Conservation (phyloP, 30 jellyfish, hydroid and myxozoan species). For the Sanderia malayensis region DNA sequence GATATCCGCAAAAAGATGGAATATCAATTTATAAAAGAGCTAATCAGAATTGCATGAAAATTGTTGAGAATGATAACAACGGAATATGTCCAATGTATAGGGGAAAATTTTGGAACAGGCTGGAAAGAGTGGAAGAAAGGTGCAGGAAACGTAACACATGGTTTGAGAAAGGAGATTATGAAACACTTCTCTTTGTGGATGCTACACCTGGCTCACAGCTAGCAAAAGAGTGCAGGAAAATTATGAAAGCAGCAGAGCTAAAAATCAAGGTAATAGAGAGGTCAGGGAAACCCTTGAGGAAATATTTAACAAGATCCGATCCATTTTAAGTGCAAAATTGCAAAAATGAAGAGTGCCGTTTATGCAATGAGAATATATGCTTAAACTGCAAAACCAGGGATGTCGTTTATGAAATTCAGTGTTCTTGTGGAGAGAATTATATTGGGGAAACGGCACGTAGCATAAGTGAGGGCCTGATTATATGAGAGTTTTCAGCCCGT, state of each 20-base stretch:
- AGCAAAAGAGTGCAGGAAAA: conserved; percentile 22
- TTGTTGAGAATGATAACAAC: conserved; percentile 5
- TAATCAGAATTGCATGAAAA: background rate
- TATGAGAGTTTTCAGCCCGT: no score
- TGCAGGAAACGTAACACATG: background rate
- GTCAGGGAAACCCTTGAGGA: conserved; percentile 46
- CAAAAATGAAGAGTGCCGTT: no score
- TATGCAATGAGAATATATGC: conserved; percentile 2
- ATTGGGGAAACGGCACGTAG: no score
- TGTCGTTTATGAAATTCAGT: no score
- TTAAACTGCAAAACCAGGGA: conserved; percentile 32
- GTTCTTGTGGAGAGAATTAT: no score
- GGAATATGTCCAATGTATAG: conserved; percentile 28
- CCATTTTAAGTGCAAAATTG: no score
- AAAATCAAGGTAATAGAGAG: conserved; percentile 25
- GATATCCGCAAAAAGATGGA: background rate
- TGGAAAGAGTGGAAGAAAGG: conserved; percentile 5
- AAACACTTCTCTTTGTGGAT: no score
- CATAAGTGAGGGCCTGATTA: no score
- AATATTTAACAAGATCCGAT: no score
- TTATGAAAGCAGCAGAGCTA: conserved; percentile 23
- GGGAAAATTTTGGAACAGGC: no score
- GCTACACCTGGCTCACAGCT: no score
- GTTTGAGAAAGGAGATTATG: no score
- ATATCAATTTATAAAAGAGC: conserved; percentile 24